A percentile compares a stretch with the other conserved stretches of the same genome.
phyloP scores from a whole-genome alignment of 2,113 vertebrate genomes.

The Dromiciops gliroides region DNA sequence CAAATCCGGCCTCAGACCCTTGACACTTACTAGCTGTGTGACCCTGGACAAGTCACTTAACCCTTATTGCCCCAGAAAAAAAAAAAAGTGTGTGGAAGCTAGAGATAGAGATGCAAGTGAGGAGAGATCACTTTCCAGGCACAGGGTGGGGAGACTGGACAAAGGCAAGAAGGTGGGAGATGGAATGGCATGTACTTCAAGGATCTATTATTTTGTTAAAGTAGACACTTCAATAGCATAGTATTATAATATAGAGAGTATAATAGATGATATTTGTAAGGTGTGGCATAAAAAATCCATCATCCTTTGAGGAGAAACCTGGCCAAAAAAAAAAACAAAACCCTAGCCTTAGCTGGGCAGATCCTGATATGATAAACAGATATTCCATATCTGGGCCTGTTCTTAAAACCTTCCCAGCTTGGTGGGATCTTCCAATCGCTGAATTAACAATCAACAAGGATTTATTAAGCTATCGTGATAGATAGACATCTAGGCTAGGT shows the following conservation, averaged over 20 bases:
- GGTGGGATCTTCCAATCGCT: not conserved
- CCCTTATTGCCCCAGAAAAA: no score
- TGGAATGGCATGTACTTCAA: not conserved
- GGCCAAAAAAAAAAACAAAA: not conserved
- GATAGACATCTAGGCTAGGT: no score
- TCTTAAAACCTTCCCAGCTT: not conserved
- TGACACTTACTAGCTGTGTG: no score
- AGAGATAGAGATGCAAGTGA: not conserved
- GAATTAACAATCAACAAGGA: not conserved
- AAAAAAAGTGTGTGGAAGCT: no score
- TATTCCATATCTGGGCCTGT: not conserved
- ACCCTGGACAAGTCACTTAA: no score
- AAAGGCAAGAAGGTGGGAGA: not conserved
- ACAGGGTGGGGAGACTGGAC: not conserved
- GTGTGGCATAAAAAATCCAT: not conserved
- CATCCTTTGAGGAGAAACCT: not conserved
- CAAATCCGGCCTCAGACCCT: no score
- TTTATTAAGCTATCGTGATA: not conserved
- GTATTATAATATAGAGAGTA: not conserved
- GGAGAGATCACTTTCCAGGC: not conserved
- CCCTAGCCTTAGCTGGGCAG: not conserved
- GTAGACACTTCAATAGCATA: not conserved
- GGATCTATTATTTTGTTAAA: no score
- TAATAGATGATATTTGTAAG: not conserved
- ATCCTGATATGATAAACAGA: not conserved